These are phyloP conservation scores for Boulengeromyrus knoepffleri DNA, from an alignment of 2,113 vertebrate genomes.

Conservation along the genomic window DNA sequence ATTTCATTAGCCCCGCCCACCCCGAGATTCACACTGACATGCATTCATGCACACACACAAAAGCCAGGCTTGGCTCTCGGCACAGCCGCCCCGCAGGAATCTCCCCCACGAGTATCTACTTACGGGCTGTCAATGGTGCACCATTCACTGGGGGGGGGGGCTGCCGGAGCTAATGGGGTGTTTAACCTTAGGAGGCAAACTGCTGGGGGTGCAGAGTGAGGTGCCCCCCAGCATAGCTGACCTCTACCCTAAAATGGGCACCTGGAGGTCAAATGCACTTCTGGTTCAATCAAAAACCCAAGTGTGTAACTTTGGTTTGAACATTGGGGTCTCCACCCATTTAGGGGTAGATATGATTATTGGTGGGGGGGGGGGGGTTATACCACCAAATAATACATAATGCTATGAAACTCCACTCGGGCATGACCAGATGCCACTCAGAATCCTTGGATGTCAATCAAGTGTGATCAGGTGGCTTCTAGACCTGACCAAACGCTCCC, in stretches of 20 bases:
- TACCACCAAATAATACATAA: neutral
- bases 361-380: no score
- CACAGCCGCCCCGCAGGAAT: neutral
- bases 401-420: neutral
- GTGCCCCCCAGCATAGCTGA: neutral
- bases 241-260: neutral
- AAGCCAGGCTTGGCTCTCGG: neutral
- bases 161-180: neutral
- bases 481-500: neutral
- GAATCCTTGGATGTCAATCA: neutral
- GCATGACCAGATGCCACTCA: neutral
- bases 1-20: neutral
- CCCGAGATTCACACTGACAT: neutral
- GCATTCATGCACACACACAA: slow-evolving; percentile 1
- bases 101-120: slow-evolving; percentile 8
- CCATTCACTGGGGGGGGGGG: neutral
- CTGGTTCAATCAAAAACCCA: neutral
- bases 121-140: neutral
- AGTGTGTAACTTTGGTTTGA: no score
- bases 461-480: neutral
- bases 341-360: no score
- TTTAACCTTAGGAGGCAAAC: neutral
- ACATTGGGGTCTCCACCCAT: no score
- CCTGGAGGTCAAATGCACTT: neutral
- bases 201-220: neutral